Evolutionary conservation across 2,797 vertebrate genomes (phyloP).

Genomic region (Taeniopygia guttata): DNA sequence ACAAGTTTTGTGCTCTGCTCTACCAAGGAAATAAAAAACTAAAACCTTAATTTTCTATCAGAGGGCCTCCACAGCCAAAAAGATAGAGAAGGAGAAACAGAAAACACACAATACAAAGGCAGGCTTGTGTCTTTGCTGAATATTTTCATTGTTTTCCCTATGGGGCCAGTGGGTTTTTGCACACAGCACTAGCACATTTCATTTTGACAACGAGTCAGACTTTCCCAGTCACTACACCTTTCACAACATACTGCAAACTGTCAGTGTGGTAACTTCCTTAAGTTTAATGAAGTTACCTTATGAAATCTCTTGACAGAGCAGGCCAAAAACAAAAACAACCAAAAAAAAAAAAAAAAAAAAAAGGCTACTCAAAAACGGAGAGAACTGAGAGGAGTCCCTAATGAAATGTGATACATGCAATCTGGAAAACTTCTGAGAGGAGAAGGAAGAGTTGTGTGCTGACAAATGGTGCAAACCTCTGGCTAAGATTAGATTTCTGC

Average conservation of each 20-base stretch:
- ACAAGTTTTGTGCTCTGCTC: neutral
- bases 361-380: conserved; percentile 6
- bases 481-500: conserved; percentile 29
- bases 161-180: conserved; percentile 37
- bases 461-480: conserved; percentile 31
- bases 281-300: conserved; percentile 66
- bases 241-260: conserved; percentile 62
- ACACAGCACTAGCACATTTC: conserved; percentile 52
- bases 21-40: neutral
- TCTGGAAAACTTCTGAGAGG: conserved; percentile 25
- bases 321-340: neutral
- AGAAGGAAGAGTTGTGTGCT: conserved; percentile 42
- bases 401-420: conserved; percentile 25
- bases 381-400: conserved; percentile 10
- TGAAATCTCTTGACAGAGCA: conserved; percentile 57
- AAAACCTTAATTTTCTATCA: neutral
- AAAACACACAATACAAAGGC: conserved; percentile 46
- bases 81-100: conserved; percentile 25
- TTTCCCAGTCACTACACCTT: conserved; percentile 60
- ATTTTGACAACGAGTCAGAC: conserved; percentile 48
- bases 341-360: neutral
- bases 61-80: neutral
- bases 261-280: conserved; percentile 67
- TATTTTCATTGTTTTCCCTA: conserved; percentile 57
- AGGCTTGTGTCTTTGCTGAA: conserved; percentile 45